These are phyloP conservation scores for Pituophis catenifer DNA, from an alignment of 2,113 vertebrate species.

Conservation along the genomic window DNA sequence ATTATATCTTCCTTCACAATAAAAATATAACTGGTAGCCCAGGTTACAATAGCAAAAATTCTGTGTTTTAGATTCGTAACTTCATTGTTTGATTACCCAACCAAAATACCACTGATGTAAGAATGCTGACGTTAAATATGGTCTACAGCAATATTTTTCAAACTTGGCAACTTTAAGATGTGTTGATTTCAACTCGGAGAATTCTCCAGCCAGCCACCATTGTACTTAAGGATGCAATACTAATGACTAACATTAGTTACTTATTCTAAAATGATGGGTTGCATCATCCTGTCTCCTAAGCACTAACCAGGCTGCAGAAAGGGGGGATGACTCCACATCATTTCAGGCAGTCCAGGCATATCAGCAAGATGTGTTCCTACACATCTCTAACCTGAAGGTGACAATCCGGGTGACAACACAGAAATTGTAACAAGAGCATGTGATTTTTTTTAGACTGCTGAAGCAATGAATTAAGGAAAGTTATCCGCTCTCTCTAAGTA, in stretches of 20 bases:
- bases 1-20: not conserved
- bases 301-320: not conserved
- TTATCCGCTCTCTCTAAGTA: constrained; percentile 27
- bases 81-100: not conserved
- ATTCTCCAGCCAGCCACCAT: not conserved
- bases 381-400: constrained; percentile 22
- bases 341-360: constrained; percentile 32
- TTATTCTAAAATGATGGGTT: not conserved
- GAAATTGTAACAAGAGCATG: constrained; percentile 26
- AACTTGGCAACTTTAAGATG: not conserved
- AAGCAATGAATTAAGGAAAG: constrained; percentile 31
- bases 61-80: not conserved
- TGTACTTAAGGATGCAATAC: constrained; percentile 8
- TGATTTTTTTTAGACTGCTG: constrained; percentile 29
- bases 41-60: not conserved
- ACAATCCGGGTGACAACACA: constrained; percentile 16
- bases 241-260: not conserved
- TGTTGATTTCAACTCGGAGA: not conserved
- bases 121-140: not conserved
- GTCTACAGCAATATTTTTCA: not conserved
- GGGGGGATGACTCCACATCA: not conserved
- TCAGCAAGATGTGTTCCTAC: constrained; percentile 37
- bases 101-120: not conserved
- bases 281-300: not conserved
- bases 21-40: not conserved